phyloP scores from a whole-genome alignment of 1,140 invertebrate genomes.

The Drosophila teissieri region DNA sequence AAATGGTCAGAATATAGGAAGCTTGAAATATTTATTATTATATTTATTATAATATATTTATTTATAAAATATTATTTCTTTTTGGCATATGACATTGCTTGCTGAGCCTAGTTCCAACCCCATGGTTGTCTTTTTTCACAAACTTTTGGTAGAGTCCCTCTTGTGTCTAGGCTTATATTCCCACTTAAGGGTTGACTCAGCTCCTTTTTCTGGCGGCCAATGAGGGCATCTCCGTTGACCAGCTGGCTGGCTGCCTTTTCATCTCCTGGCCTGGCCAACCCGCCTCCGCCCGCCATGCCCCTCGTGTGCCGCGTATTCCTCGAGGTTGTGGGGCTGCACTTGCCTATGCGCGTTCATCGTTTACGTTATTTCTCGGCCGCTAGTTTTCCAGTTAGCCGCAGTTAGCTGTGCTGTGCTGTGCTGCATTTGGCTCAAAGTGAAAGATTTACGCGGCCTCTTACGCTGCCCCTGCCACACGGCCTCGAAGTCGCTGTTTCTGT shows the following conservation, averaged over 20 bases:
- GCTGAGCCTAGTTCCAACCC: too few species aligned
- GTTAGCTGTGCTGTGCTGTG: slow-evolving; percentile 66
- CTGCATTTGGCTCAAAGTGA: slow-evolving; percentile 81
- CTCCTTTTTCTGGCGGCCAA: not conserved
- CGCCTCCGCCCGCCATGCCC: too few species aligned
- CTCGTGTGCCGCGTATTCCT: not conserved
- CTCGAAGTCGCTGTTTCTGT: slow-evolving; percentile 8
- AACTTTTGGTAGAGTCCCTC: too few species aligned
- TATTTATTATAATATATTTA: too few species aligned
- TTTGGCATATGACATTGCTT: too few species aligned
- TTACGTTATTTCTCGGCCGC: slow-evolving; percentile 80
- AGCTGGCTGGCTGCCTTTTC: slow-evolving; percentile 51
- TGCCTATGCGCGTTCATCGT: slow-evolving; percentile 82
- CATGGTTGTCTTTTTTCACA: accelerated
- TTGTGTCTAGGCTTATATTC: too few species aligned
- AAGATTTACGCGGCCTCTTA: slow-evolving; percentile 79
- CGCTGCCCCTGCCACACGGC: slow-evolving; percentile 60
- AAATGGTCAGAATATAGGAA: too few species aligned
- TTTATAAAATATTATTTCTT: too few species aligned
- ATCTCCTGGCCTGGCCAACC: slow-evolving; percentile 2
- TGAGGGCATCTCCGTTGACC: slow-evolving; percentile 29
- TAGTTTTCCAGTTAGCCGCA: slow-evolving; percentile 81
- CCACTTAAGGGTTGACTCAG: slow-evolving; percentile 11
- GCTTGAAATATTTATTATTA: too few species aligned
- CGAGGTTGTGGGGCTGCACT: slow-evolving; percentile 60